Evolutionary conservation across 1,140 invertebrate species (phyloP), one percentile per base, ranked within the genome.

Genomic region (Lerema accius): DNA sequence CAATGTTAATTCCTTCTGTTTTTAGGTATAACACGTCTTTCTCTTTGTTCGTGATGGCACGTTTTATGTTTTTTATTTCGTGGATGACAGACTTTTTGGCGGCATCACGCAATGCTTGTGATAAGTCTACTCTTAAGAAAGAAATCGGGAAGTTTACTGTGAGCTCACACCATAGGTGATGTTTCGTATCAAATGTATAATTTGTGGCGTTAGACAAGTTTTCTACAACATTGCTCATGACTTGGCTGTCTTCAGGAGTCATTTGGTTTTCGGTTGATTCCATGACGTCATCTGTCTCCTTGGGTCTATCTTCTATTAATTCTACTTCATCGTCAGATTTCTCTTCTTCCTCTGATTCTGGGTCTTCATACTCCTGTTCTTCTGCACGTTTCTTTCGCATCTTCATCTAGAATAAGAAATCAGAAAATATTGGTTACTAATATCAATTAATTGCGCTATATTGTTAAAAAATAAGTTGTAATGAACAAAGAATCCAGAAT

Each of bases 1-100:
- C 89, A 64, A 99, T 95, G 82, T 99, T 99, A 10, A 99, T 96
- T 3, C 98, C 98, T 80, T 99, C 98, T 0, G 98, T 99, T 86
- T 97, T 97, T 0, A 98, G 86, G 45, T 95, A 93, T 45, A 94
- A 89, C 15, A 93, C 89, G 51, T 93, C 79, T 16, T 90, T 91
- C 71, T 93, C 93, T 92, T 94, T 92, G 67, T 93, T 95, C 1
- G 93, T 94, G 59, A 99, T 96, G 1, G 97, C 97, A 51, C 95
- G 92, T 80, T 94, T 96, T 39, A 99, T 98, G 23, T 94, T 92
- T 5, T 94, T 93, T 0, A 96, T 94, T 90, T 98, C 94, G 82
- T 95, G 94, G 4, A 99, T 93, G 3, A 98, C 92, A 26, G 95
- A 94, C 78, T 93, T 95, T 15, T 83, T 87, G 0, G 96, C 95